Base-by-base conservation (phyloP, 1,140 invertebrate species). In the Drosophila aff. region DNA sequence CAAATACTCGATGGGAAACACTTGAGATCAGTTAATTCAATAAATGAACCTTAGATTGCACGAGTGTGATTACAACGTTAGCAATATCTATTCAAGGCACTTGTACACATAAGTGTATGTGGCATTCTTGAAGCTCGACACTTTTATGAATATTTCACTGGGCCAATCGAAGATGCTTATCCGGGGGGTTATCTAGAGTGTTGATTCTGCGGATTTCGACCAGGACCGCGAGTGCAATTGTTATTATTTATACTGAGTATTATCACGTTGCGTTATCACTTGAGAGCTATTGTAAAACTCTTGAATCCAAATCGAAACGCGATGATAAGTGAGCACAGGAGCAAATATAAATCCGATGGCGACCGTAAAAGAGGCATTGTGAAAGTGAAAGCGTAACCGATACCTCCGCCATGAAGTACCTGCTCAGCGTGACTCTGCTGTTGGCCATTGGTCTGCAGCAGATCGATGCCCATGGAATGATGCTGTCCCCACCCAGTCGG, bases 401-500 rank as follows among this genome's bases (percentile, higher is more conserved):
- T n/a, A 50, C 40, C 38, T 31, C 28, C 41, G 76, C 38, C 55
- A 85, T 90, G 86, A 90, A 91, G 72, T 90, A 65, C 58, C 60
- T 82, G 38, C 63, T 89, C 16, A 79, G 78, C 61, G 46, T 93
- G 40, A 64, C 76, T 18, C 53, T 85, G 38, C 59, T 90, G 15
- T 10, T 91, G 72, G 86, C 82, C 73, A 75, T 82, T 47, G 43
- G 72, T 33, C 72, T 83, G 44, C 83, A 87, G 36, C 81, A 89
- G 62, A 89, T 89, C 68, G 78, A 84, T 74, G 85, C 78, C 38
- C 96, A 97, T 93, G 96, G 96, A 11, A 95, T 95, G 93, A 92
- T 97, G 82, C 89, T 96, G 72, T 94, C 95, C 69, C 96, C 96
- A 0, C 94, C 95, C 6, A 95, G 95, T 59, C 94, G 96, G 63